These are phyloP conservation scores for Incurvaria masculella DNA, from an alignment of 2,888 invertebrate species.

Conservation along the genomic window DNA sequence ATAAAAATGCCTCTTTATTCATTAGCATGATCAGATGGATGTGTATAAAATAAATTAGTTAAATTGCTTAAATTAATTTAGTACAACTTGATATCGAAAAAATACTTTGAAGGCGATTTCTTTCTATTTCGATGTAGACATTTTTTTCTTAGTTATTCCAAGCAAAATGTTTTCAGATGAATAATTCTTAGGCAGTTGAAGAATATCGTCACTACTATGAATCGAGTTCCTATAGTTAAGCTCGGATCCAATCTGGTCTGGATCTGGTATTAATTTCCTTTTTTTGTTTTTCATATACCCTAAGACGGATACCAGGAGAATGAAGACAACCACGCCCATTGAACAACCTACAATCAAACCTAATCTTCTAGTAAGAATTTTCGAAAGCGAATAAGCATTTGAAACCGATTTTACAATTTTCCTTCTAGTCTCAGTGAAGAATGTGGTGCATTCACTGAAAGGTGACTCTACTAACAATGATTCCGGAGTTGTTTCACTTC, in stretches of 20 bases:
- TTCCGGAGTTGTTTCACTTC: background rate
- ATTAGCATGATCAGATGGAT: conserved; percentile 7
- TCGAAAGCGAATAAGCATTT: background rate
- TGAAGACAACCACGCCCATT: conserved; percentile 45
- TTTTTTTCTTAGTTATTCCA: conserved; percentile 20
- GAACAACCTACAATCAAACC: conserved; percentile 45
- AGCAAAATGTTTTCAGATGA: conserved; percentile 50
- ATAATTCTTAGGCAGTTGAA: conserved; percentile 36
- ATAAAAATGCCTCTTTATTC: conserved; percentile 8
- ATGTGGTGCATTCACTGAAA: conserved; percentile 45
- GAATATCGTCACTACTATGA: conserved; percentile 46
- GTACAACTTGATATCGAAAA: background rate
- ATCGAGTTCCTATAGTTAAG: conserved; percentile 50
- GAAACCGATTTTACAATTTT: conserved; percentile 22
- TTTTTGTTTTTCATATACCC: conserved; percentile 49
- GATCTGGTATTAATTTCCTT: conserved; percentile 45
- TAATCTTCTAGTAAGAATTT: background rate
- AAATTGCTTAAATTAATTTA: conserved; percentile 6
- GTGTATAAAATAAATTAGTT: conserved; percentile 10
- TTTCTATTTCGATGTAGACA: background rate
- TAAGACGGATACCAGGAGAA: conserved; percentile 45
- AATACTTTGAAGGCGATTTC: conserved; percentile 11
- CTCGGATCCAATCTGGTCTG: conserved; percentile 46
- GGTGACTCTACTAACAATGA: conserved; percentile 34
- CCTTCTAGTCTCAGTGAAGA: conserved; percentile 38